Evolutionary conservation across 1,140 invertebrate species (phyloP), one percentile per base, ranked within the genome.

Genomic region (Pissodes strobi): DNA sequence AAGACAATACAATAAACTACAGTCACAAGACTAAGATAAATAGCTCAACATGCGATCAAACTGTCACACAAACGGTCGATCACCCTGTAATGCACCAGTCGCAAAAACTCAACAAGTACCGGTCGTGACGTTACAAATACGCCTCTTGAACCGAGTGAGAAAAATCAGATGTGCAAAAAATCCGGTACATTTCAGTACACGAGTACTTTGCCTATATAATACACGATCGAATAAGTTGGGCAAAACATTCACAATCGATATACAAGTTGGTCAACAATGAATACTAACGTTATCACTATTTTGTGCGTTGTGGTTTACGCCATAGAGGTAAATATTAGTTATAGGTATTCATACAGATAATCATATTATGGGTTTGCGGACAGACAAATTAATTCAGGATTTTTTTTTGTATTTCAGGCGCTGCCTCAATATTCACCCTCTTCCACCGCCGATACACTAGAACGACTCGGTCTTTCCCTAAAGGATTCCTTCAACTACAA

Each of bases 401-500:
- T 6, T 30, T 30, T 53, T 53, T 3, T 25, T 30, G 51, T 34
- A 12, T 53, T 19, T 4, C 51, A 30, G 13, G 13, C 18, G 5
- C 4, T n/a, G 13, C n/a, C 13, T 10, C 9, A 2, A 34, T 34
- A 34, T n/a, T 9, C 9, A 9, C 30, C 9, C 9, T 6, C 37
- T n/a, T 13, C 18, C 6, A 17, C 13, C 2, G 37, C 1, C 1
- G 6, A n/a, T 13, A 2, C 18, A 13, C 0, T 2, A 10, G 18
- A 3, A 39, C 18, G 13, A 17, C n/a, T n/a, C n/a, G 45, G 45
- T n/a, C 19, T 48, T 8, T 2, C 1, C 8, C 13, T 19, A 13
- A 22, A 9, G 9, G 18, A 19, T 39, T 10, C 30, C n/a, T 37
- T 43, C 5, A 39, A 57, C 23, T 57, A 57, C 39, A 57, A 57